These are phyloP conservation scores for Sebastiscus albofasciatus DNA, from an alignment of 2,797 vertebrate genomes.

Conservation along the genomic window DNA sequence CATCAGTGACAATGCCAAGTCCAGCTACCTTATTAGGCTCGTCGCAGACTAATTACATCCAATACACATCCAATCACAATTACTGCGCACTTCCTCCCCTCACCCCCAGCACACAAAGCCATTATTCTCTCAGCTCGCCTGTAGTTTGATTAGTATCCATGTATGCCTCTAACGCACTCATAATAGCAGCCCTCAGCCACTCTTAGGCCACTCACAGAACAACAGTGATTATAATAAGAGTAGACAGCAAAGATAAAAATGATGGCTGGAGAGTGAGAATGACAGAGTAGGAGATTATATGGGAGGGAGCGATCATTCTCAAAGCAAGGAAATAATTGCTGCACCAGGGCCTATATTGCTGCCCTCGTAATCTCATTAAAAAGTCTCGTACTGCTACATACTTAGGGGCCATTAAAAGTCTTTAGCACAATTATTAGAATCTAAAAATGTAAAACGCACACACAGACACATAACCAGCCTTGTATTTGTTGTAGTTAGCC, in stretches of 20 bases:
- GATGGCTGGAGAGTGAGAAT: constrained; percentile 67
- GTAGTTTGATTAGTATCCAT: constrained; percentile 79
- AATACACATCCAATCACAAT: constrained; percentile 78
- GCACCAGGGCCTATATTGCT: constrained; percentile 65
- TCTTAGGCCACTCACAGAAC: constrained; percentile 76
- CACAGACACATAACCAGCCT: constrained; percentile 27
- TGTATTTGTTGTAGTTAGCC: constrained; percentile 52
- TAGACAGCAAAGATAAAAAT: constrained; percentile 75
- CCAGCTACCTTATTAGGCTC: constrained; percentile 65
- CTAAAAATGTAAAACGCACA: constrained; percentile 55
- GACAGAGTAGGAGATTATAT: constrained; percentile 69
- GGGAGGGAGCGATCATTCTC: constrained; percentile 64
- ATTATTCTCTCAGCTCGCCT: constrained; percentile 71
- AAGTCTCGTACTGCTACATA: constrained; percentile 72
- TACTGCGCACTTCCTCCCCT: constrained; percentile 55
- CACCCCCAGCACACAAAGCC: constrained; percentile 64
- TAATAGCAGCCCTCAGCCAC: constrained; percentile 76
- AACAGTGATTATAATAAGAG: constrained; percentile 77
- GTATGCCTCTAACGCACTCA: constrained; percentile 70
- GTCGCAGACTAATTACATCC: constrained; percentile 75
- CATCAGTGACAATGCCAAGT: constrained; percentile 59
- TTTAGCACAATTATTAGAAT: constrained; percentile 76
- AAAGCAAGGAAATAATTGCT: constrained; percentile 79
- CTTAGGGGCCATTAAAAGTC: constrained; percentile 77
- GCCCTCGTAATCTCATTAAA: constrained; percentile 82